Evolutionary conservation across 2,797 vertebrate genomes (phyloP).

Genomic region (Stomatorhinus walkeri): DNA sequence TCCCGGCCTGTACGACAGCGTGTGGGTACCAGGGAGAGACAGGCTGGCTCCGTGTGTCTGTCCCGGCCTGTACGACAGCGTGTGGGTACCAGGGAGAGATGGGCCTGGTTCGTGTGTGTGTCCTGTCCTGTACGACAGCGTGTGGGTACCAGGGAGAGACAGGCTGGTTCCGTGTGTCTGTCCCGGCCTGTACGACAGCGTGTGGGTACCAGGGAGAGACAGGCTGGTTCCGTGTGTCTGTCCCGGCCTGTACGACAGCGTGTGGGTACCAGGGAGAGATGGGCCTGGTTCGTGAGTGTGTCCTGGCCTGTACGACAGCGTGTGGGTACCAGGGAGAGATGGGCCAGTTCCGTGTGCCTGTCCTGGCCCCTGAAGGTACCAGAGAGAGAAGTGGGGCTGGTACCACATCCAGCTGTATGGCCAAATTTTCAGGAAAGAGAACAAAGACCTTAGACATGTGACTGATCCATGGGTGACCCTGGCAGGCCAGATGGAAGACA

Average conservation of each 20-base stretch:
- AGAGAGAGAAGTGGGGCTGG: background rate
- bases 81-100: background rate
- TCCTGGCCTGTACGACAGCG: no score
- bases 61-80: background rate
- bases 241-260: no score
- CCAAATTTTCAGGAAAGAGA: background rate
- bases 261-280: no score
- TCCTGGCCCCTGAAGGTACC: background rate
- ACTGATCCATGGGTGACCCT: background rate
- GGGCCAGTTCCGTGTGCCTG: background rate
- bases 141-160: no score
- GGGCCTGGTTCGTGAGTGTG: no score
- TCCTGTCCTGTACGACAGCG: background rate
- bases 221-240: no score
- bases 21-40: background rate
- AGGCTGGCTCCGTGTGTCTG: background rate
- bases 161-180: no score
- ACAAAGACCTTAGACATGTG: background rate
- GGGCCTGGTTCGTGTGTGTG: background rate
- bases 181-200: no score
- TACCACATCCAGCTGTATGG: background rate
- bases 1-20: background rate
- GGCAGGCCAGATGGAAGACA: background rate
- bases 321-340: background rate
- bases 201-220: no score